Percentiles rank a stretch among this genome's conserved stretches.
phyloP scores from a whole-genome alignment of 2,888 invertebrate genomes.

The Rotaria sp. region DNA sequence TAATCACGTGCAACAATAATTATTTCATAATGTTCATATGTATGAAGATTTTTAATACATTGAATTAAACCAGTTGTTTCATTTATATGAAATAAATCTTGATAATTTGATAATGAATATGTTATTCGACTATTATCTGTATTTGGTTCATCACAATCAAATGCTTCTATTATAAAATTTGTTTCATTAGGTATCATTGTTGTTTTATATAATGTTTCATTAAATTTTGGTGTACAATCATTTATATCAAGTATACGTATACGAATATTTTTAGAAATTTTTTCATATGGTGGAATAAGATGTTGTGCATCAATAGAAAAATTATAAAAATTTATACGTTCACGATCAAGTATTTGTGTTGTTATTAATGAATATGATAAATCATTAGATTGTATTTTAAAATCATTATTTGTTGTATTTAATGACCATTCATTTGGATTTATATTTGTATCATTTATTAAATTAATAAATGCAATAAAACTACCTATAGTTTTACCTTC shows the following conservation, averaged over 20 bases:
- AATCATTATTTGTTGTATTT: background rate
- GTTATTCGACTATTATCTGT: background rate
- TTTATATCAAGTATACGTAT: background rate
- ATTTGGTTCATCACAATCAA: background rate
- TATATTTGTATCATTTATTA: background rate
- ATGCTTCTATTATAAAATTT: background rate
- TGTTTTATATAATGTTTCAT: background rate
- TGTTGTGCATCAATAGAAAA: background rate
- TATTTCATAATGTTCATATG: background rate
- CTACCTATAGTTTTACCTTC: background rate
- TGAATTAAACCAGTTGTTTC: background rate
- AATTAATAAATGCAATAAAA: slow-evolving; percentile 28
- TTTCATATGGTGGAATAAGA: background rate
- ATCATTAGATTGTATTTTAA: background rate
- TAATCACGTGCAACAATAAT: slow-evolving; percentile 6
- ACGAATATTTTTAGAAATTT: background rate
- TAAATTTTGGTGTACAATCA: background rate
- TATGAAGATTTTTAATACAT: background rate
- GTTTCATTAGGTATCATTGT: background rate
- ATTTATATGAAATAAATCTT: slow-evolving; percentile 23
- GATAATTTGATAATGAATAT: background rate
- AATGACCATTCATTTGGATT: background rate
- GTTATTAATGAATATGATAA: background rate
- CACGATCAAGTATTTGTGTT: slow-evolving; percentile 17
- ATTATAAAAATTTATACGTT: slow-evolving; percentile 2